Conservation (phyloP, 1,140 invertebrate species). For the Papilio helenus region DNA sequence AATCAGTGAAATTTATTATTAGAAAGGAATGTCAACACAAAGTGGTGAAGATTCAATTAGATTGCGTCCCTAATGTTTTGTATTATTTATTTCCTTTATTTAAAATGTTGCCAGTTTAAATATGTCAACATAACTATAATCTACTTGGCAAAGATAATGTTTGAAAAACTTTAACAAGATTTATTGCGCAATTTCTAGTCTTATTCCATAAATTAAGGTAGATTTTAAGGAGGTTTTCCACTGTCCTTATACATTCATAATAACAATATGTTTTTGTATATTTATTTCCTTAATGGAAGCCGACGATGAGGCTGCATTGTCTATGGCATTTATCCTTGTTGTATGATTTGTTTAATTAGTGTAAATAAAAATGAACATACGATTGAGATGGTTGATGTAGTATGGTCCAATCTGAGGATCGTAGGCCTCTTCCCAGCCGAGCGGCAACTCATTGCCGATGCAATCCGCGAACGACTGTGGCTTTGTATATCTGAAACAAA, state of each 20-base stretch:
- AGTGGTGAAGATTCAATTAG: not conserved
- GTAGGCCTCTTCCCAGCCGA: constrained; percentile 98
- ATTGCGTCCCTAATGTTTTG: not conserved
- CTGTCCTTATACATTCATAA: no score
- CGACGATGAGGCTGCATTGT: not conserved
- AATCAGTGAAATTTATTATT: constrained; percentile 25
- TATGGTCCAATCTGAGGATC: constrained; percentile 97
- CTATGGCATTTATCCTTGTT: no score
- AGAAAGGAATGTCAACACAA: constrained; percentile 16
- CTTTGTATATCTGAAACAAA: constrained; percentile 94
- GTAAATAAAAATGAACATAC: constrained; percentile 85
- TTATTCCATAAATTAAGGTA: no score
- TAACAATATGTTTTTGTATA: no score
- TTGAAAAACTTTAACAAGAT: no score
- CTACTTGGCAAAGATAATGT: no score
- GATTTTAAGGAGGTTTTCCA: no score
- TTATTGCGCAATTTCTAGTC: no score
- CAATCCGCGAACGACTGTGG: constrained; percentile 98
- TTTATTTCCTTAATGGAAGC: not conserved
- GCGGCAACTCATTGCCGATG: constrained; percentile 97
- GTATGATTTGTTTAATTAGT: not conserved
- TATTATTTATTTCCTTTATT: not conserved
- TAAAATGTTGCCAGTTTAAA: no score
- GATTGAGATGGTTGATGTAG: constrained; percentile 98
- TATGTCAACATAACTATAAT: no score